Evolutionary conservation across 2,888 invertebrate species (phyloP), one percentile per base, ranked within the genome.

Genomic region (Meteorus colon): DNA sequence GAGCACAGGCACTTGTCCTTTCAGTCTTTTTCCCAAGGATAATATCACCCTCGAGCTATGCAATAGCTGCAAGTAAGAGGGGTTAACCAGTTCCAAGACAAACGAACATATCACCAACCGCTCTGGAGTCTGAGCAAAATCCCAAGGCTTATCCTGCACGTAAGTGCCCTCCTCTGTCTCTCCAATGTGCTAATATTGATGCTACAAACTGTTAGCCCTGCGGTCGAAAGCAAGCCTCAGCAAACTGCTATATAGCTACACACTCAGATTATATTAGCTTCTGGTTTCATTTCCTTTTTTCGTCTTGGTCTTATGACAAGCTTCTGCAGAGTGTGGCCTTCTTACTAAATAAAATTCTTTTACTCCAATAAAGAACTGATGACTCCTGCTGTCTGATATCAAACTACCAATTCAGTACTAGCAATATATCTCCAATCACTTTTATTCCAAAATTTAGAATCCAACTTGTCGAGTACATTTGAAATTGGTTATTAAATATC

Each of bases 121-220:
- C 24, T 8, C 34, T 24, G 12, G 60, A 70, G 55, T 70, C 34
- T 60, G 8, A 10, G 29, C 29, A 19, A 55, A 69, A 69, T 62
- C 62, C 62, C n/a, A 1, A 16, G 31, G 62, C 62, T 62, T 62
- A 62, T 62, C 62, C 62, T 62, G 27, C 16, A 27, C 29, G 27
- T 62, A 62, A 31, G 27, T 29, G 31, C 4, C 14, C 27, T 62
- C 16, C 62, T 62, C 27, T n/a, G 19, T 55, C 55, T 72, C 71
- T 63, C 48, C 60, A 73, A 55, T 31, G 55, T 65, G 73, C 51
- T 65, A 73, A 73, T 73, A 73, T 73, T 73, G 34, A 51, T 51
- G 73, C 65, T 73, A 63, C 73, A 73, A 73, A 73, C 73, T 63
- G 73, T 73, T 73, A 48, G 65, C 65, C 65, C 65, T 48, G 24